Conservation (phyloP, 2,797 vertebrate genomes). For the Glyptemys insculpta region DNA sequence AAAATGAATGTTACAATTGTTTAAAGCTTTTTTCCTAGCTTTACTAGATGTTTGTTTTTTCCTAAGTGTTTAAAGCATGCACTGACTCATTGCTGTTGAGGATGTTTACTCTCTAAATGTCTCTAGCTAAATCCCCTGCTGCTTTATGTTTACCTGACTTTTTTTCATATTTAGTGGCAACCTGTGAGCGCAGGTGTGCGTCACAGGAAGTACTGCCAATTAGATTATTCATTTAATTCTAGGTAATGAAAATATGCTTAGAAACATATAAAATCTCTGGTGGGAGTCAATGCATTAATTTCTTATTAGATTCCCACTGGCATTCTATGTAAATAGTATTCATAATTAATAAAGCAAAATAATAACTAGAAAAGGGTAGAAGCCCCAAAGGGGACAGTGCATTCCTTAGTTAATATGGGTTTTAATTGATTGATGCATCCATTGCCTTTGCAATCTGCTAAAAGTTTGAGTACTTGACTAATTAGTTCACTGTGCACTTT, state of each 20-base stretch:
- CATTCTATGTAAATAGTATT: conserved; percentile 45
- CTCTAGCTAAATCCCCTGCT: conserved; percentile 40
- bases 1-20: background rate
- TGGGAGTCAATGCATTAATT: conserved; percentile 46
- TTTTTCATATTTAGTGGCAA: conserved; percentile 53
- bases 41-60: background rate
- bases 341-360: conserved; percentile 65
- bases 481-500: conserved; percentile 2
- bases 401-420: conserved; percentile 6
- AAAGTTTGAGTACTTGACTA: background rate
- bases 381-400: background rate
- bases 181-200: conserved; percentile 38
- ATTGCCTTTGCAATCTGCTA: conserved; percentile 22
- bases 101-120: conserved; percentile 20
- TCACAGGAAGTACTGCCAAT: conserved; percentile 55
- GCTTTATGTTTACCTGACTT: background rate
- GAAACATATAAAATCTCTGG: conserved; percentile 45
- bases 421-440: conserved; percentile 29
- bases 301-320: conserved; percentile 59
- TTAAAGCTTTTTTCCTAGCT: background rate
- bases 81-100: conserved; percentile 23
- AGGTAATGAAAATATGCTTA: conserved; percentile 53
- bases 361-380: conserved; percentile 50
- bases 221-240: conserved; percentile 70
- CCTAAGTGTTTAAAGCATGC: background rate